Conservation (phyloP, 2,888 invertebrate species). For the Drosophila dives region DNA sequence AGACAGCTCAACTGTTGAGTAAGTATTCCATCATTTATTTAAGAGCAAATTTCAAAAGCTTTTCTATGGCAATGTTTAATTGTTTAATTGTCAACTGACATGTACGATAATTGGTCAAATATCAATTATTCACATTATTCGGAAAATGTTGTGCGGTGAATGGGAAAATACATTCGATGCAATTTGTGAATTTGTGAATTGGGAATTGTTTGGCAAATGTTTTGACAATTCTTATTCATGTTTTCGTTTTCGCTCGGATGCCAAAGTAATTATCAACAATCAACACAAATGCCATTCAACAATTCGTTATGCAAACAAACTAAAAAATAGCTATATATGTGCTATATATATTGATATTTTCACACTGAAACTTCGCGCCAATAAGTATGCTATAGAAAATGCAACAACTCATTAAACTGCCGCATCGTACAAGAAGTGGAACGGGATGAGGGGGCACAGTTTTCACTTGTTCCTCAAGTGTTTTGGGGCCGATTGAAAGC, state of each 20-base stretch:
- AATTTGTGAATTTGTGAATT: conserved; percentile 16
- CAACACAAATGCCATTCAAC: conserved; percentile 37
- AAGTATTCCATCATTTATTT: conserved; percentile 47
- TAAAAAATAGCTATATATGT: not conserved
- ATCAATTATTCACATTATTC: conserved; percentile 67
- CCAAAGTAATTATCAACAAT: conserved; percentile 60
- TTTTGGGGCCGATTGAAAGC: conserved; percentile 64
- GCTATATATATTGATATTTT: not conserved
- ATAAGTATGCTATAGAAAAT: conserved; percentile 52
- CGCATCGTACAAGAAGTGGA: conserved; percentile 41
- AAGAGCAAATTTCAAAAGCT: conserved; percentile 21
- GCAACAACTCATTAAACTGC: conserved; percentile 56
- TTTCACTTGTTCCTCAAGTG: conserved; percentile 56
- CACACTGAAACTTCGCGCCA: conserved; percentile 9
- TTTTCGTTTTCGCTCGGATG: conserved; percentile 11
- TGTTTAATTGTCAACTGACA: conserved; percentile 57
- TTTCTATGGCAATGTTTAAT: conserved; percentile 47
- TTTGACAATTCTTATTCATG: conserved; percentile 22
- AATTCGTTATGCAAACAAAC: conserved; percentile 26
- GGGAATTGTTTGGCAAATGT: conserved; percentile 34
- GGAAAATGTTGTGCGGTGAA: conserved; percentile 44
- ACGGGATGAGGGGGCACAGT: conserved; percentile 25
- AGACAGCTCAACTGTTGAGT: not conserved
- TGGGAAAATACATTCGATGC: conserved; percentile 16
- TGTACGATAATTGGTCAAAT: conserved; percentile 55